phyloP scores from a whole-genome alignment of 2,113 vertebrate genomes.

The Rhabdornis inornatus region DNA sequence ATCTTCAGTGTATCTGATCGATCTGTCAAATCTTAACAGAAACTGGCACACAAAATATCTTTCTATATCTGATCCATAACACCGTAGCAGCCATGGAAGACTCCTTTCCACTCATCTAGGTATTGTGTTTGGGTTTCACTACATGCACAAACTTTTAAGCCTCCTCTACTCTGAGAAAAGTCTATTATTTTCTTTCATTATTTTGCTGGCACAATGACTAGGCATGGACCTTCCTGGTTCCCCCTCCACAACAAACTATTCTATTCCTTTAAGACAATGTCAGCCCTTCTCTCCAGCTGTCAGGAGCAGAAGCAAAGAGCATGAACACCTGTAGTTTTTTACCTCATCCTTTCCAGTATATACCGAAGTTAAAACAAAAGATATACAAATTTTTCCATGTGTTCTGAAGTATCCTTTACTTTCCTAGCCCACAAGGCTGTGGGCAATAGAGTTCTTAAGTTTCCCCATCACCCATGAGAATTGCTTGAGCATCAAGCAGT shows the following conservation, averaged over 20 bases:
- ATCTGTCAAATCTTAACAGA: background rate
- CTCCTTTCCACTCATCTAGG: background rate
- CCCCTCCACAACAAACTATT: background rate
- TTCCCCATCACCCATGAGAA: background rate
- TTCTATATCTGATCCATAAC: background rate
- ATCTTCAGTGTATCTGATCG: background rate
- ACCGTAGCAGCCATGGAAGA: fast-evolving
- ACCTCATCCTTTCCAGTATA: background rate
- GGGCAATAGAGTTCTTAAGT: background rate
- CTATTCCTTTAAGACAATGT: background rate
- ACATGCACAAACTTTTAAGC: background rate
- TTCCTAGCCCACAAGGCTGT: background rate
- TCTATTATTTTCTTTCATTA: fast-evolving
- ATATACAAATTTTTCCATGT: background rate
- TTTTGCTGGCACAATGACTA: background rate
- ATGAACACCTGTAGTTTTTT: background rate
- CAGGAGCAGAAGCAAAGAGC: background rate
- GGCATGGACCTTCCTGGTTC: background rate
- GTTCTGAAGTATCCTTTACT: background rate
- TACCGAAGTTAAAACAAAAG: background rate
- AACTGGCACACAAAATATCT: background rate
- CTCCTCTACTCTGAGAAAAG: background rate
- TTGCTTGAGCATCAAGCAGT: background rate
- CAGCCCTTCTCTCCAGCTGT: background rate
- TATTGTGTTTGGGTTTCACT: background rate